These are phyloP conservation scores for Hesperophylax magnus DNA, from an alignment of 1,140 invertebrate genomes.

Conservation along the genomic window DNA sequence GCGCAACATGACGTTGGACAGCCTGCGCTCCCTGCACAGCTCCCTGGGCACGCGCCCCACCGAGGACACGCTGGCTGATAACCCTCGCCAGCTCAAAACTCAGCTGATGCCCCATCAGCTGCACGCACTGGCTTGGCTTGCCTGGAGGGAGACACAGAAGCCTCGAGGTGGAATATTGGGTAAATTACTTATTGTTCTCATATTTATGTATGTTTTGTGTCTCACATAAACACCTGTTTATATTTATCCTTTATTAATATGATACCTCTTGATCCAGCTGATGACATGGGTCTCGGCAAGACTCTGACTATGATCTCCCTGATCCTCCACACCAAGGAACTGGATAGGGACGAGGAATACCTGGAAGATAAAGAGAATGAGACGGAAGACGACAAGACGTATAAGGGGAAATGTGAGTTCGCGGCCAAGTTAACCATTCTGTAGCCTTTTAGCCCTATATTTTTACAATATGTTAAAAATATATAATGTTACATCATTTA, in stretches of 20 bases:
- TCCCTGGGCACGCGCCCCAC: slow-evolving; percentile 78
- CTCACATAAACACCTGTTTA: too few relatives aligned
- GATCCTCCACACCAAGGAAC: slow-evolving; percentile 69
- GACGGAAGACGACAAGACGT: slow-evolving; percentile 60
- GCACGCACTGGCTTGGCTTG: slow-evolving; percentile 89
- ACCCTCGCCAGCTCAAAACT: slow-evolving; percentile 78
- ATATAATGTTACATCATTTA: too few relatives aligned
- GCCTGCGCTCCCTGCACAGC: slow-evolving; percentile 81
- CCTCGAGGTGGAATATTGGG: slow-evolving; percentile 84
- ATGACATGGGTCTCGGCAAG: slow-evolving; percentile 97
- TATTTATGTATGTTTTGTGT: too few relatives aligned
- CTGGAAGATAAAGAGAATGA: slow-evolving; percentile 63
- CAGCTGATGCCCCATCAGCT: slow-evolving; percentile 89
- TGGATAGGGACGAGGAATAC: slow-evolving; percentile 59
- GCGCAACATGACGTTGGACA: slow-evolving; percentile 79
- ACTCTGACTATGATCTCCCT: slow-evolving; percentile 94
- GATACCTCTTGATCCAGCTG: slow-evolving; percentile 72
- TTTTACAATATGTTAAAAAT: too few relatives aligned
- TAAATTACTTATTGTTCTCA: neutral
- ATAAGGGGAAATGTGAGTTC: slow-evolving; percentile 61
- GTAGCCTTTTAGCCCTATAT: too few relatives aligned
- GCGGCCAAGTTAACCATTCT: too few relatives aligned
- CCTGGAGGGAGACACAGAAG: slow-evolving; percentile 88
- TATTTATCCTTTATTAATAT: too few relatives aligned
- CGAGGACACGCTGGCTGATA: slow-evolving; percentile 72